Evolutionary conservation across 2,797 vertebrate genomes (phyloP).

Genomic region (Sparidentex hasta): DNA sequence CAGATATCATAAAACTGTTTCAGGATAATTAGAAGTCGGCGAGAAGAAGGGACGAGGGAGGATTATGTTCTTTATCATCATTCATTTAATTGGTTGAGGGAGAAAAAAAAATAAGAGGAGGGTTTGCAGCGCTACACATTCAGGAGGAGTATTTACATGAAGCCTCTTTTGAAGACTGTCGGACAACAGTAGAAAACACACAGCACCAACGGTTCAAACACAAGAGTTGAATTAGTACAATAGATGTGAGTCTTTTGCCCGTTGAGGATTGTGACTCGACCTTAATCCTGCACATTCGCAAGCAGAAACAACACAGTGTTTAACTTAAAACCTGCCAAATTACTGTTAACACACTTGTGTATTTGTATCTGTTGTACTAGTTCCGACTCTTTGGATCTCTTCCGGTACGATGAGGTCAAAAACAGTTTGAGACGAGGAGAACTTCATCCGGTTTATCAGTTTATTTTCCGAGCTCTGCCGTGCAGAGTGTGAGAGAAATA

Average conservation of each 20-base stretch:
- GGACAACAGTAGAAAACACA: constrained; percentile 43
- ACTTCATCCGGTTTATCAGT: constrained; percentile 51
- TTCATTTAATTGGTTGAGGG: constrained; percentile 72
- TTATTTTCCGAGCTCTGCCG: constrained; percentile 28
- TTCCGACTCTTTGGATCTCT: constrained; percentile 9
- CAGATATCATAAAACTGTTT: constrained; percentile 56
- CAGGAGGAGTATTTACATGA: constrained; percentile 69
- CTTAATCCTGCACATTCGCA: constrained; percentile 14
- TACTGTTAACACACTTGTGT: constrained; percentile 10
- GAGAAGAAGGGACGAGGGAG: constrained; percentile 44
- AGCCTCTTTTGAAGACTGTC: constrained; percentile 51
- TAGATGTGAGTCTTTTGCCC: constrained; percentile 25
- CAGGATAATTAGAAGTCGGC: constrained; percentile 61
- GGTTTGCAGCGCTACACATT: constrained; percentile 65
- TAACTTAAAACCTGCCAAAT: neutral
- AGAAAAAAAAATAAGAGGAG: constrained; percentile 26
- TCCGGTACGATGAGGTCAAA: constrained; percentile 30
- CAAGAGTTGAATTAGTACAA: constrained; percentile 41
- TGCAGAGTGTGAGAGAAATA: constrained; percentile 23
- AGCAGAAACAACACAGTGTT: constrained; percentile 17
- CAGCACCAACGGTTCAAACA: constrained; percentile 54
- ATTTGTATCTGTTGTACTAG: constrained; percentile 18
- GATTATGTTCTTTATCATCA: constrained; percentile 66
- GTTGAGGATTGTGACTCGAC: neutral
- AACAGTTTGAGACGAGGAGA: constrained; percentile 47